Base-by-base conservation (phyloP, 2,113 vertebrate genomes). In the Cisticola juncidis region DNA sequence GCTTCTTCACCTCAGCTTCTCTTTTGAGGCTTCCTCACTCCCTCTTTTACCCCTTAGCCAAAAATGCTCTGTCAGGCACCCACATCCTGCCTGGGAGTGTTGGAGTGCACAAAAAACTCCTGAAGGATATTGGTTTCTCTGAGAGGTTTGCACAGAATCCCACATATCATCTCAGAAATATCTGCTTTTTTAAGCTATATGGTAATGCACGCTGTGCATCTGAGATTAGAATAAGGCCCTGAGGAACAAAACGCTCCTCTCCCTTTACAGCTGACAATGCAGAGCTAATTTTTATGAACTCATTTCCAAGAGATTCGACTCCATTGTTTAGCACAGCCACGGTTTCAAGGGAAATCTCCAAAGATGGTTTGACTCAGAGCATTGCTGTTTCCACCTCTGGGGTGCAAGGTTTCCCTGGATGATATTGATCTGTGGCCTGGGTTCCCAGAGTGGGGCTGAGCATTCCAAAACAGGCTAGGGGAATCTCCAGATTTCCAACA, bases 101-200 rank as follows among this genome's bases (percentile, higher is more conserved):
- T 21, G 38, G 56, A 90, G 48, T 6, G 35, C 15, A 22, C 21
- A 28, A 90, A 90, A 92, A 95, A 6, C 50, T 95, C 81, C 72
- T 53, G 65, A 86, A 94, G 61, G 79, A 50, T 94, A 51, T 11
- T 36, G 54, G 60, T 48, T 95, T 81, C 50, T 88, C 45, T 24
- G 68, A 64, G 76, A 68, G 47, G 51, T 29, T 79, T 44, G 40
- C 90, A 84, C 64, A 90, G 56, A 64, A 81, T 64, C 77, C 79
- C 20, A 48, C 76, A 10, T 94, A 88, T 86, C 84, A 90, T 78
- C 90, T 81, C 73, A 47, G 86, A 86, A 93, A 95, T 93, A 95
- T 96, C 96, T 96, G 95, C 90, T 95, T 95, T 95, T 94, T 95
- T 90, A 96, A 97, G 95, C 95, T 97, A 72, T 96, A 97, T 93